A percentile compares a stretch with the other conserved stretches of the same genome.
Evolutionary conservation across 64 coral and sea anemone genomes (phyloP).

Genomic region (Montipora cactus): DNA sequence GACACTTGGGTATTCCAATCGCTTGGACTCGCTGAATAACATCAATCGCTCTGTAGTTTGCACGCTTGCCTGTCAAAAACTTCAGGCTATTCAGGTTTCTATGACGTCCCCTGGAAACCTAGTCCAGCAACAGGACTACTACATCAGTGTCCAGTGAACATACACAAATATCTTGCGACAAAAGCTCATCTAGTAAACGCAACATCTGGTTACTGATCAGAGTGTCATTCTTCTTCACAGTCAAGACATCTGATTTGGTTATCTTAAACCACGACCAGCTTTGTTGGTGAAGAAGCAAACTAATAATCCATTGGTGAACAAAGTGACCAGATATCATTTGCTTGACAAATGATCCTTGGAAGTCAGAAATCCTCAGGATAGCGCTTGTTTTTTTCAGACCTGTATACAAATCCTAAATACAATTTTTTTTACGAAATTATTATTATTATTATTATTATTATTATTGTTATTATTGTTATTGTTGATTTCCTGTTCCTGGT

Average conservation of each 20-base stretch:
- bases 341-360: constrained; percentile 13
- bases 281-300: neutral
- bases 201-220: neutral
- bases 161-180: no score
- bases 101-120: no score
- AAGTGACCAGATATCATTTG: no score
- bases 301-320: constrained; percentile 9
- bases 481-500: constrained; percentile 6
- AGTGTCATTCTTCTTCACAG: constrained; percentile 37
- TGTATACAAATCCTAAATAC: constrained; percentile 1
- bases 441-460: no score
- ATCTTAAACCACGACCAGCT: constrained; percentile 28
- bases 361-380: neutral
- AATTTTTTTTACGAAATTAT: neutral
- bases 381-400: constrained; percentile 25
- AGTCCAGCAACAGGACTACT: neutral
- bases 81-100: no score
- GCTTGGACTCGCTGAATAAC: no score
- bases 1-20: no score
- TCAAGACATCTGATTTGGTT: constrained; percentile 15
- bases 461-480: neutral
- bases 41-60: no score
- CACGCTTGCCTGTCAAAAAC: no score
- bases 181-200: no score
- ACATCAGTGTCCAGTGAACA: no score